Evolutionary conservation across 2,888 invertebrate genomes (phyloP).

Genomic region (Eupithecia exiguata): DNA sequence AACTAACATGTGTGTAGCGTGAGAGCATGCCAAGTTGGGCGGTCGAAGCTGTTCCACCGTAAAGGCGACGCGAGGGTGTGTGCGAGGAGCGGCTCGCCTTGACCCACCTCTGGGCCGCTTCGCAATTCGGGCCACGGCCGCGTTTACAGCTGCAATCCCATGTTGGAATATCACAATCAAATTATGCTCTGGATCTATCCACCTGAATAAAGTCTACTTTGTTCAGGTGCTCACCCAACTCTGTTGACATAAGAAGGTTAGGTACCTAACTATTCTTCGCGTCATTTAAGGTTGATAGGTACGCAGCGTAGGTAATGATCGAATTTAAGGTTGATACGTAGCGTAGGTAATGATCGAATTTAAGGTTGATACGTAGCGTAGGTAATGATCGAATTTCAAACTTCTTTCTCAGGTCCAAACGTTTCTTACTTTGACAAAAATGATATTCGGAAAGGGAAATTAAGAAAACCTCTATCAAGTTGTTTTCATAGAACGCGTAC

Average conservation of each 20-base stretch:
- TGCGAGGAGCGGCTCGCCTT: slow-evolving; percentile 25
- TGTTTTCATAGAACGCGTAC: too few species aligned
- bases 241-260: not conserved
- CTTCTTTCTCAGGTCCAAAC: too few species aligned
- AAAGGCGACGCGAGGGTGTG: slow-evolving; percentile 12
- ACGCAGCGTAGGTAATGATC: too few species aligned
- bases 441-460: too few species aligned
- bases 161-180: not conserved
- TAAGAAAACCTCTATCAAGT: too few species aligned
- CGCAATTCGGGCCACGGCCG: slow-evolving; percentile 32
- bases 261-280: not conserved
- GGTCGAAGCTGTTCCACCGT: slow-evolving; percentile 18
- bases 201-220: too few species aligned
- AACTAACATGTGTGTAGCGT: not conserved
- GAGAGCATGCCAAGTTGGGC: not conserved
- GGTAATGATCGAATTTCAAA: too few species aligned
- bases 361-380: too few species aligned
- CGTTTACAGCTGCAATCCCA: slow-evolving; percentile 23
- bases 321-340: too few species aligned
- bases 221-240: not conserved
- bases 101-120: slow-evolving; percentile 25
- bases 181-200: not conserved
- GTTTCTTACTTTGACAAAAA: not conserved
- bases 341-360: too few species aligned
- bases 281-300: too few species aligned